A percentile compares a stretch with the other conserved stretches of the same genome.
phyloP scores from a whole-genome alignment of 2,113 vertebrate genomes.

The Microcebus ravelobensis region DNA sequence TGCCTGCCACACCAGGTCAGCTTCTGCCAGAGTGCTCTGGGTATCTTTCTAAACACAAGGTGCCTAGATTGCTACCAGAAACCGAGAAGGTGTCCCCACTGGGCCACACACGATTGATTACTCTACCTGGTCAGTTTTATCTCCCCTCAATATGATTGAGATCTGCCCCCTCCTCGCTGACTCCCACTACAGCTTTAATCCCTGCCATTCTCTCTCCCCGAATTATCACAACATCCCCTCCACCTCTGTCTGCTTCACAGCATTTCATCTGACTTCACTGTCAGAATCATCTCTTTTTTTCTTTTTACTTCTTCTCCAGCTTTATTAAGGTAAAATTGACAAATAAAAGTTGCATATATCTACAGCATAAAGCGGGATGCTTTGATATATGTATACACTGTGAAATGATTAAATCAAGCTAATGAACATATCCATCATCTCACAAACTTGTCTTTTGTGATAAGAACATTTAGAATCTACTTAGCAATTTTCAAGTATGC shows the following conservation, averaged over 20 bases:
- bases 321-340: not conserved
- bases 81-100: no score
- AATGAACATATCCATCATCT: not conserved
- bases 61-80: not conserved
- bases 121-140: not conserved
- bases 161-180: not conserved
- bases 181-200: not conserved
- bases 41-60: not conserved
- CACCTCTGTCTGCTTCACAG: not conserved
- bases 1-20: fast-evolving
- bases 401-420: not conserved
- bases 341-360: not conserved
- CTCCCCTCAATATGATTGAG: not conserved
- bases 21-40: not conserved
- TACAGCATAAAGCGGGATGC: not conserved
- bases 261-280: not conserved
- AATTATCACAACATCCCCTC: not conserved
- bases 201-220: no score
- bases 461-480: not conserved
- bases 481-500: not conserved
- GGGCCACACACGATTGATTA: not conserved
- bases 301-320: not conserved
- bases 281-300: not conserved
- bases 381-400: not conserved
- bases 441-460: not conserved